Evolutionary conservation across 2,888 invertebrate species (phyloP).

Genomic region (Agelastica alni): DNA sequence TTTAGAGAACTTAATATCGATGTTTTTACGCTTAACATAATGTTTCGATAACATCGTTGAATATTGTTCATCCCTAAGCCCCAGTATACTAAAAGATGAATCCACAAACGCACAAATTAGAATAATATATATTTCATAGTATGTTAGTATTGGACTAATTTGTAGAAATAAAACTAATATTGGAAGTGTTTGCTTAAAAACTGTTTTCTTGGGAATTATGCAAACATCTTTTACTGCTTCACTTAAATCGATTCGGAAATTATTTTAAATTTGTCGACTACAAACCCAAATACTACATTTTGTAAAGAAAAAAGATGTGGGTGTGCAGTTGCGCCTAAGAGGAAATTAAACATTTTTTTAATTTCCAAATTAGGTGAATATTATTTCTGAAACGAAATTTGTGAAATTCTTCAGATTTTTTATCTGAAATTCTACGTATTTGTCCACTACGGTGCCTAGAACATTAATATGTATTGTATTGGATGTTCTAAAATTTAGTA

Average conservation of each 20-base stretch:
- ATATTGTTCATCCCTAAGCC: no score
- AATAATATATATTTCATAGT: conserved; percentile 21
- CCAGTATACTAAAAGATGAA: conserved; percentile 27
- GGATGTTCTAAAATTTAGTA: conserved; percentile 11
- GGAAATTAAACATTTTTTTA: no score
- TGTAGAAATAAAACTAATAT: conserved; percentile 20
- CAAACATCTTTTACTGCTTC: background rate
- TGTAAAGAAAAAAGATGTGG: no score
- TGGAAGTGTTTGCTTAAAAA: background rate
- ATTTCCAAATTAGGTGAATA: no score
- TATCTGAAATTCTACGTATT: conserved; percentile 25
- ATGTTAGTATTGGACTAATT: conserved; percentile 28
- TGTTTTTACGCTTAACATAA: no score
- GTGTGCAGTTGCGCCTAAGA: no score
- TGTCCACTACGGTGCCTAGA: conserved; percentile 30
- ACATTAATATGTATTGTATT: conserved; percentile 11
- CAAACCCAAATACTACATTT: no score
- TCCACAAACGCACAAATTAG: conserved; percentile 36
- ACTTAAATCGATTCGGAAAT: background rate
- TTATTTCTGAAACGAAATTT: conserved; percentile 12
- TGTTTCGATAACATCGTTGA: no score
- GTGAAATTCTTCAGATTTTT: no score
- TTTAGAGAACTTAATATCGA: no score
- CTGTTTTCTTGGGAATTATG: no score
- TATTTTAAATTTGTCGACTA: background rate